These are phyloP conservation scores for Nannoperca obscura DNA, from an alignment of 2,797 vertebrate genomes.

Conservation along the genomic window DNA sequence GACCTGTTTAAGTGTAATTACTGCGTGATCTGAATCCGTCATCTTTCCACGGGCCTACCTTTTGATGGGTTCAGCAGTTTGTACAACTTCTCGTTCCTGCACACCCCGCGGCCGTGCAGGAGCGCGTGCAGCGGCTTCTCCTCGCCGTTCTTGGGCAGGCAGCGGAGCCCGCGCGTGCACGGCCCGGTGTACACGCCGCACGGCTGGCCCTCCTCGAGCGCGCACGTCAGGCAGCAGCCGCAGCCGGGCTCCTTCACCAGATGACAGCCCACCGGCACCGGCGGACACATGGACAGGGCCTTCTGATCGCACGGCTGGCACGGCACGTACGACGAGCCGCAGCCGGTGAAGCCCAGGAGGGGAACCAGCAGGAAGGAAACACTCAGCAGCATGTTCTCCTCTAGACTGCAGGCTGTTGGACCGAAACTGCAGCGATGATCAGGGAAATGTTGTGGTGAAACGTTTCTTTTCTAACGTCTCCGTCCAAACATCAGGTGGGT, in stretches of 20 bases:
- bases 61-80: slow-evolving; percentile 81
- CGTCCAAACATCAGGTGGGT: slow-evolving; percentile 56
- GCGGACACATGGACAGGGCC: slow-evolving; percentile 91
- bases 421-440: slow-evolving; percentile 26
- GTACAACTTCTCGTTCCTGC: slow-evolving; percentile 92
- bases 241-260: slow-evolving; percentile 96
- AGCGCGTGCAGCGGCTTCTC: slow-evolving; percentile 96
- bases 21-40: slow-evolving; percentile 17
- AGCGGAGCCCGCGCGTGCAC: slow-evolving; percentile 92
- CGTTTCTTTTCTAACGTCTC: slow-evolving; percentile 28
- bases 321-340: slow-evolving; percentile 88
- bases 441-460: slow-evolving; percentile 33
- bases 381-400: slow-evolving; percentile 80
- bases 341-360: slow-evolving; percentile 82
- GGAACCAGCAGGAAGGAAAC: slow-evolving; percentile 81
- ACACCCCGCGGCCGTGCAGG: slow-evolving; percentile 92
- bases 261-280: slow-evolving; percentile 91
- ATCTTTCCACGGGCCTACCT: slow-evolving; percentile 66
- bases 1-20: not conserved
- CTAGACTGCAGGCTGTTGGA: not conserved
- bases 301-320: slow-evolving; percentile 95
- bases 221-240: slow-evolving; percentile 96
- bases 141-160: slow-evolving; percentile 92
- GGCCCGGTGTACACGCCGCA: slow-evolving; percentile 96
- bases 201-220: slow-evolving; percentile 90